Percentiles rank a stretch among this genome's conserved stretches.
These are phyloP conservation scores for Apostichopus californicus DNA, from an alignment of 35 echinoderm and acorn worm genomes.

Conservation along the genomic window DNA sequence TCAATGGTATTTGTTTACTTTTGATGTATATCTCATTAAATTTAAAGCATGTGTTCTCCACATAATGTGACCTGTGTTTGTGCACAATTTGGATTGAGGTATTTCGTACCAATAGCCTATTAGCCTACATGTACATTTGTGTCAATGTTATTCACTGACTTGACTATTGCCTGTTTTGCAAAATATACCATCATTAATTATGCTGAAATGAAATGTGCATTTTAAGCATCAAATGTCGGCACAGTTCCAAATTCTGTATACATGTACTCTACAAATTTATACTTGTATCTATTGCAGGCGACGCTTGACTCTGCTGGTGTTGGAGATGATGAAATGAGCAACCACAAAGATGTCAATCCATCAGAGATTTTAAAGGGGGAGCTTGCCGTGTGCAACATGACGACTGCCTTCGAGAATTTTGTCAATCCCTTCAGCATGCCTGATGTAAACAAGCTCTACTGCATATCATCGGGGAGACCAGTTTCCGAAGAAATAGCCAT, in stretches of 20 bases:
- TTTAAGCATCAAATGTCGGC: not conserved
- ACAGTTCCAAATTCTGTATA: not conserved
- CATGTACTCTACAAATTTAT: not conserved
- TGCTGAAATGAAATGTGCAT: not conserved
- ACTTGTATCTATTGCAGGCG: not conserved
- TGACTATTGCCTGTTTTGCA: too few relatives aligned
- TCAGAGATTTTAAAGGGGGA: constrained; percentile 41
- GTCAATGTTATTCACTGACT: too few relatives aligned
- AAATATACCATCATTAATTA: too few relatives aligned
- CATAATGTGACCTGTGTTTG: too few relatives aligned
- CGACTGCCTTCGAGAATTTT: constrained; percentile 43
- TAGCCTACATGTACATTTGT: too few relatives aligned
- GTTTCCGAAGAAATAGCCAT: not conserved
- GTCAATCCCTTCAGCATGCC: constrained; percentile 46
- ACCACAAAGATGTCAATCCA: constrained; percentile 47
- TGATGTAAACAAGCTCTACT: constrained; percentile 39
- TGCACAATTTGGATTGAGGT: too few relatives aligned
- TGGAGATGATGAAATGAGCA: constrained; percentile 12
- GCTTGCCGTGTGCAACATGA: not conserved
- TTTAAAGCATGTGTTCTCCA: too few relatives aligned
- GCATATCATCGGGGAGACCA: constrained; percentile 48
- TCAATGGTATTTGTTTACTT: not conserved
- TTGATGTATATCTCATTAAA: too few relatives aligned
- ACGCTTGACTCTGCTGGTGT: constrained; percentile 57
- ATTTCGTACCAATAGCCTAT: too few relatives aligned